Evolutionary conservation across 2,888 invertebrate species (phyloP).

Genomic region (Dasysyrphus albostriatus): DNA sequence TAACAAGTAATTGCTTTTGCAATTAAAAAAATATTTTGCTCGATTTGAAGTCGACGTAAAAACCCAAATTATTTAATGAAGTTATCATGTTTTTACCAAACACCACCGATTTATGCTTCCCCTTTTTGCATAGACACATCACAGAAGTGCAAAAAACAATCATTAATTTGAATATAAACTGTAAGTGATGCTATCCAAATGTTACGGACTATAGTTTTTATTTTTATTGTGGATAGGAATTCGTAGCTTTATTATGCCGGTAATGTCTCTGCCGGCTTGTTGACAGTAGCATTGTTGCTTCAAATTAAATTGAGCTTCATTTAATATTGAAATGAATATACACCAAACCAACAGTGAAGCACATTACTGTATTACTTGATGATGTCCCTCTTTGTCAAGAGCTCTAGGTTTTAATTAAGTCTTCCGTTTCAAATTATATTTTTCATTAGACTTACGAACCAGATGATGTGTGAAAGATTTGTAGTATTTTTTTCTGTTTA

Average conservation of each 20-base stretch:
- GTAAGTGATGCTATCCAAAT: no score
- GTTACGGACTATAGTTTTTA: neutral
- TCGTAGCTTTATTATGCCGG: conserved; percentile 25
- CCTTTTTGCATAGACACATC: no score
- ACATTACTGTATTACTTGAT: conserved; percentile 40
- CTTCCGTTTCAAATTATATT: conserved; percentile 65
- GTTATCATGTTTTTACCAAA: no score
- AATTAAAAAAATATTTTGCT: no score
- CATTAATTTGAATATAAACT: no score
- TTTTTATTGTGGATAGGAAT: neutral
- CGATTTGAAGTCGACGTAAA: no score
- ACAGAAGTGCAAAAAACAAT: no score
- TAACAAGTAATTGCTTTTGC: no score
- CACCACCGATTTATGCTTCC: no score
- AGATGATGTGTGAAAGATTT: conserved; percentile 52
- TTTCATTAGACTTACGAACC: conserved; percentile 41
- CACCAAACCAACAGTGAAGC: conserved; percentile 21
- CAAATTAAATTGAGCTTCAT: conserved; percentile 66
- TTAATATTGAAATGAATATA: conserved; percentile 67
- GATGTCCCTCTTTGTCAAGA: conserved; percentile 62
- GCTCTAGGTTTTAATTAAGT: conserved; percentile 66
- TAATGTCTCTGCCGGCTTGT: conserved; percentile 52
- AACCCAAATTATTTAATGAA: no score
- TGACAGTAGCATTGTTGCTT: conserved; percentile 63
- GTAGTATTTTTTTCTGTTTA: conserved; percentile 17